Evolutionary conservation across 2,797 vertebrate genomes (phyloP).

Genomic region (Myotis pilosus): DNA sequence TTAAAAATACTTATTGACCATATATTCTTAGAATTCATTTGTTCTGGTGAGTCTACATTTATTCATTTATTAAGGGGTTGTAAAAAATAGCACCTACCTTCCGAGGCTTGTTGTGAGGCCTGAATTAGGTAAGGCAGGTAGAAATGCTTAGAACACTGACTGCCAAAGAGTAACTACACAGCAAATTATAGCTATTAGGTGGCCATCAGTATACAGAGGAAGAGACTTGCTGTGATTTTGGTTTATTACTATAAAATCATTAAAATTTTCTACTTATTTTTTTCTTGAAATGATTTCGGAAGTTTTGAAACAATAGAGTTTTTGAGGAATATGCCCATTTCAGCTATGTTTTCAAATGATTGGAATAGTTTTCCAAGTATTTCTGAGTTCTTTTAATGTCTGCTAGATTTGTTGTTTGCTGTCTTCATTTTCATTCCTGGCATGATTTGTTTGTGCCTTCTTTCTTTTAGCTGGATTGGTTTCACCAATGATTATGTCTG

Average conservation of each 20-base stretch:
- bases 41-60: background rate
- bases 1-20: background rate
- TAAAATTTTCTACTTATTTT: background rate
- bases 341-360: background rate
- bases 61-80: background rate
- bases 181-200: background rate
- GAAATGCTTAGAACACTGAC: background rate
- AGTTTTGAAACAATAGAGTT: background rate
- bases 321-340: background rate
- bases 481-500: background rate
- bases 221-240: background rate
- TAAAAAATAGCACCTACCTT: background rate
- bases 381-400: background rate
- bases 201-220: background rate
- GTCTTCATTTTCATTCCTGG: background rate
- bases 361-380: background rate
- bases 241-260: background rate
- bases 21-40: slow-evolving; percentile 19
- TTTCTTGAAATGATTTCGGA: background rate
- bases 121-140: background rate
- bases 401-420: background rate
- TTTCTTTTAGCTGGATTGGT: background rate
- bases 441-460: background rate
- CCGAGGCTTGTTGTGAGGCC: background rate
- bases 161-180: background rate